A percentile compares a stretch with the other conserved stretches of the same genome.
These are phyloP conservation scores for Proterorhinus semilunaris DNA, from an alignment of 2,113 vertebrate species.

Conservation along the genomic window DNA sequence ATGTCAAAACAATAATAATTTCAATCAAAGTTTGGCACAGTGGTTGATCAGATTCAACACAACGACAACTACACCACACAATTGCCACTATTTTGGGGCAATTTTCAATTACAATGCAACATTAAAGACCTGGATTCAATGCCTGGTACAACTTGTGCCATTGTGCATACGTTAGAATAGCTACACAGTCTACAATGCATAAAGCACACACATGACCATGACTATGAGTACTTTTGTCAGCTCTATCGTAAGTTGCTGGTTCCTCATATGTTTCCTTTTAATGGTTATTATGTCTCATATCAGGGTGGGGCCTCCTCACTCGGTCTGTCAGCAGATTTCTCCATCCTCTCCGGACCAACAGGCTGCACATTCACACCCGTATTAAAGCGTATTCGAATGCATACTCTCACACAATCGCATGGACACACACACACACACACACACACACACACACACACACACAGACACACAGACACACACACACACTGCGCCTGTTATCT, in stretches of 20 bases:
- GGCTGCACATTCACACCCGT: slow-evolving; percentile 13
- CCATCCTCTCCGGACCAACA: slow-evolving; percentile 38
- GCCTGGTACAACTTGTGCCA: too few species aligned
- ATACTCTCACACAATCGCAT: slow-evolving; percentile 24
- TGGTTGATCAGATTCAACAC: too few species aligned
- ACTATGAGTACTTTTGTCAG: not conserved
- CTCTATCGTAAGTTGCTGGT: not conserved
- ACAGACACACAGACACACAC: slow-evolving; percentile 22
- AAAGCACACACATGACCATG: not conserved
- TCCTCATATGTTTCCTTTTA: slow-evolving; percentile 13
- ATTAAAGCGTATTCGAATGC: slow-evolving; percentile 8
- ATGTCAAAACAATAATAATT: too few species aligned
- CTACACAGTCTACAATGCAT: not conserved
- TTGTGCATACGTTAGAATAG: too few species aligned
- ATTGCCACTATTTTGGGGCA: too few species aligned
- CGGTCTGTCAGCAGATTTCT: slow-evolving; percentile 51
- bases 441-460: slow-evolving; percentile 24
- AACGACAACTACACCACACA: too few species aligned
- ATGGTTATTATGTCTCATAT: slow-evolving; percentile 34
- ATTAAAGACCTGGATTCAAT: too few species aligned
- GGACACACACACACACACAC: slow-evolving; percentile 14
- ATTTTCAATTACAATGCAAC: too few species aligned
- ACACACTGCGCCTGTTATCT: slow-evolving; percentile 26
- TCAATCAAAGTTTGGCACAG: too few species aligned
- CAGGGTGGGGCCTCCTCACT: slow-evolving; percentile 52